Conservation (phyloP, 35 echinoderm and acorn worm species). For the Stichopus chloronotus region DNA sequence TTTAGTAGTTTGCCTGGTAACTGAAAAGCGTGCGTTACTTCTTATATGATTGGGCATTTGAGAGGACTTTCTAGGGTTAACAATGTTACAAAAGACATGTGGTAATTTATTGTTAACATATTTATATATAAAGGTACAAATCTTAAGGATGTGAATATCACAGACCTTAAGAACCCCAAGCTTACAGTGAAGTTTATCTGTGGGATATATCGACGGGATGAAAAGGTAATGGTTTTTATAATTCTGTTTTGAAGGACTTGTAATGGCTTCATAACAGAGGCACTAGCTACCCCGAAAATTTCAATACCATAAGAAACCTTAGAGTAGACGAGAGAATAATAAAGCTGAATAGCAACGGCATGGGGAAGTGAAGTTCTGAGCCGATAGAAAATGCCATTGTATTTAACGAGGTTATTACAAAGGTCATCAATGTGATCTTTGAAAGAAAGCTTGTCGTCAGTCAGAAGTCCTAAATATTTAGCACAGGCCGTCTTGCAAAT, state of each 20-base stretch:
- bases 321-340: background rate
- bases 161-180: no score
- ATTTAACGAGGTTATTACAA: constrained; percentile 2
- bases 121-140: no score
- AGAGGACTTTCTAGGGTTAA: no score
- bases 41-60: no score
- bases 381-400: background rate
- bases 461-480: constrained; percentile 13
- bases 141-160: no score
- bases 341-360: constrained; percentile 15
- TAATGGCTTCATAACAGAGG: background rate
- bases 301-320: constrained; percentile 14
- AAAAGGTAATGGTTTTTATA: no score
- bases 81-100: no score
- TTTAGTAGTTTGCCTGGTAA: no score
- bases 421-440: background rate
- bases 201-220: no score
- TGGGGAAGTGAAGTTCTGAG: background rate
- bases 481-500: constrained; percentile 16
- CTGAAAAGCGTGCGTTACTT: no score
- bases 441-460: background rate
- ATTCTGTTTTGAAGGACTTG: background rate
- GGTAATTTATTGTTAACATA: no score
- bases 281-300: background rate
- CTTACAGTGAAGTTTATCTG: no score